Evolutionary conservation across 2,888 invertebrate species (phyloP).

Genomic region (Amiota communis): DNA sequence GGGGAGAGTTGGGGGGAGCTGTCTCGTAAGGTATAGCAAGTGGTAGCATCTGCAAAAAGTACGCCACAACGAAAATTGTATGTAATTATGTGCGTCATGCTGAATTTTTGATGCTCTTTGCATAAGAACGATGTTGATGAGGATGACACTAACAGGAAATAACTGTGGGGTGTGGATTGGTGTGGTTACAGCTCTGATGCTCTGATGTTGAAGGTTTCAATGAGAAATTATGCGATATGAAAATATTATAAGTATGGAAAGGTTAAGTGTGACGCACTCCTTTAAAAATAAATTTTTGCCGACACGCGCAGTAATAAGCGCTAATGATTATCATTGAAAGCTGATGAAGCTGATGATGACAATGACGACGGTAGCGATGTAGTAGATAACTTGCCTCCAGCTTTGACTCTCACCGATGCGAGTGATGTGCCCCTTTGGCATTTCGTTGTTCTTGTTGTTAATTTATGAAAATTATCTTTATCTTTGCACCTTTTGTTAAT

Average conservation of each 20-base stretch:
- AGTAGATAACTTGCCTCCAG: slow-evolving; percentile 21
- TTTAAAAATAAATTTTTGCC: slow-evolving; percentile 10
- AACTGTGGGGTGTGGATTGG: neutral
- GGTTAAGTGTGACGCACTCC: neutral
- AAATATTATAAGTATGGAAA: neutral
- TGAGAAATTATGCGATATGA: neutral
- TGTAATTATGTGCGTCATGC: slow-evolving; percentile 12
- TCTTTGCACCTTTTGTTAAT: slow-evolving; percentile 36
- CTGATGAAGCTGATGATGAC: slow-evolving; percentile 17
- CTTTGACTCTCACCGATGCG: neutral
- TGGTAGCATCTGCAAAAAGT: slow-evolving; percentile 1
- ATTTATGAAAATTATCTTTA: slow-evolving; percentile 44
- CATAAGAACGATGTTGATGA: neutral
- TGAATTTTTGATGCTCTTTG: neutral
- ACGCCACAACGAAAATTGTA: neutral
- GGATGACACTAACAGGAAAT: neutral
- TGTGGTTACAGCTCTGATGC: neutral
- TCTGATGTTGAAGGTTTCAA: neutral
- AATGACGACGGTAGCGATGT: slow-evolving; percentile 36
- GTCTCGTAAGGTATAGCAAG: neutral
- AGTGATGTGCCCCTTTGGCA: neutral
- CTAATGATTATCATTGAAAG: slow-evolving; percentile 1
- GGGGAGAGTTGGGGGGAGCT: neutral
- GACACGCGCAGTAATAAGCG: slow-evolving; percentile 12
- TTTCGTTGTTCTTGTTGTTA: slow-evolving; percentile 45